phyloP scores from a whole-genome alignment of 1,140 invertebrate genomes.

The Ptiloglossa arizonensis region DNA sequence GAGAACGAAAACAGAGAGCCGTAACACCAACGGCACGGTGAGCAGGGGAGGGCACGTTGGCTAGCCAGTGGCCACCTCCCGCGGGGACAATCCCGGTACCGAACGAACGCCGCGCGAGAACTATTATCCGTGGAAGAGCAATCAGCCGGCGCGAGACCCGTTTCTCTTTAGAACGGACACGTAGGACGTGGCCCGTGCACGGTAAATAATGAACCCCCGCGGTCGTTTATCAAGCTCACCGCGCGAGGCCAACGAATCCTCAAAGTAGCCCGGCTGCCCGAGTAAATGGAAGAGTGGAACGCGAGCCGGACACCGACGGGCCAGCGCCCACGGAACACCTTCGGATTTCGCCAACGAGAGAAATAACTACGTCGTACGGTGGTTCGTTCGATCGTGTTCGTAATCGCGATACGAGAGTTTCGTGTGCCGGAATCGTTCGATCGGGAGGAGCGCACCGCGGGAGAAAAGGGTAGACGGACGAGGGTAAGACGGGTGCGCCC shows the following conservation, averaged over 20 bases:
- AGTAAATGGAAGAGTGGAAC: conserved; percentile 48
- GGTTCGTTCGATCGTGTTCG: too few species aligned
- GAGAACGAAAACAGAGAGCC: neutral
- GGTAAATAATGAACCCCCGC: conserved; percentile 62
- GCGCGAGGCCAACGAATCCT: conserved; percentile 42
- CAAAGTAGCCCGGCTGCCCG: conserved; percentile 14
- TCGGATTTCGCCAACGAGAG: neutral
- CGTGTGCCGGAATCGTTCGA: too few species aligned
- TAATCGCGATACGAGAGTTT: too few species aligned
- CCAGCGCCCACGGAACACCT: neutral
- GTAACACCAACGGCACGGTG: neutral
- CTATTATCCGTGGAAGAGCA: conserved; percentile 54
- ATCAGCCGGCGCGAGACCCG: conserved; percentile 27
- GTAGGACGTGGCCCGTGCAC: conserved; percentile 7
- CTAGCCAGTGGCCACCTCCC: conserved; percentile 35
- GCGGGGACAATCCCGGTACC: conserved; percentile 47
- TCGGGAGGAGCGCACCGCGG: too few species aligned
- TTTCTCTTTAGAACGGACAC: conserved; percentile 55
- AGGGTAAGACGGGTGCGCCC: too few species aligned
- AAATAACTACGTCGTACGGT: conserved; percentile 12
- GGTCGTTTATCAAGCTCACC: conserved; percentile 58
- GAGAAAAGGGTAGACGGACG: too few species aligned
- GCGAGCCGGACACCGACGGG: conserved; percentile 26
- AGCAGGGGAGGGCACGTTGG: too few species aligned
- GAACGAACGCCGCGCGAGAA: conserved; percentile 50